Evolutionary conservation across 2,888 invertebrate species (phyloP), one percentile per base, ranked within the genome.

Genomic region (Gymnoscelis rufifasciata): DNA sequence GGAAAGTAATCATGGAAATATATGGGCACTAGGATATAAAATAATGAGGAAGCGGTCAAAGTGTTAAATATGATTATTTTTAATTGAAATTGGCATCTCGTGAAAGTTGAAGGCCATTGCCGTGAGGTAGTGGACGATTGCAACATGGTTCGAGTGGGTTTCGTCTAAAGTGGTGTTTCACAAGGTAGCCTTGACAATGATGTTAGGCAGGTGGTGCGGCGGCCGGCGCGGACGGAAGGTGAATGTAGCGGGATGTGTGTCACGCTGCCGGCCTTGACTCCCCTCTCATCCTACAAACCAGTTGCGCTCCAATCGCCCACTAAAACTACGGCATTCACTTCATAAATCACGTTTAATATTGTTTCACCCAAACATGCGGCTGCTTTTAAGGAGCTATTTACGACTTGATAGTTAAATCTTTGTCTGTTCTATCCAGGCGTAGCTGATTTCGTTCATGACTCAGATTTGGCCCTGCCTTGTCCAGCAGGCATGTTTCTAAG

Each of bases 121-220:
- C 66, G 58, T 48, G 64, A 61, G 57, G 47, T 51, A 57, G 62
- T 61, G 62, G 52, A 57, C 45, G 60, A 57, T 78, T 78, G 71
- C 74, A 62, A 76, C 66, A 74, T 64, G 65, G 69, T 68, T 71
- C 60, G 71, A 72, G 75, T 70, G 66, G 66, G 66, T 71, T 71
- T 74, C 66, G 74, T 59, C 58, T 64, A 63, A 61, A 65, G 72
- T 65, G 60, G 55, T 64, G 65, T 83, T 78, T 81, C 81, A 79
- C 78, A 86, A 86, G 69, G 56, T 66, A 83, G 78, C 87, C 87
- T 86, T 87, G 87, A 76, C 87, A 86, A 71, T 86, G 81, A 74
- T 68, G 74, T 69, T 35, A 68, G 70, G 71, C 77, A 73, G 71
- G 71, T 74, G 74, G 63, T 68, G 62, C 57, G 60, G 64, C 59